Conservation (phyloP, 2,797 vertebrate species). For the Lithobates pipiens region DNA sequence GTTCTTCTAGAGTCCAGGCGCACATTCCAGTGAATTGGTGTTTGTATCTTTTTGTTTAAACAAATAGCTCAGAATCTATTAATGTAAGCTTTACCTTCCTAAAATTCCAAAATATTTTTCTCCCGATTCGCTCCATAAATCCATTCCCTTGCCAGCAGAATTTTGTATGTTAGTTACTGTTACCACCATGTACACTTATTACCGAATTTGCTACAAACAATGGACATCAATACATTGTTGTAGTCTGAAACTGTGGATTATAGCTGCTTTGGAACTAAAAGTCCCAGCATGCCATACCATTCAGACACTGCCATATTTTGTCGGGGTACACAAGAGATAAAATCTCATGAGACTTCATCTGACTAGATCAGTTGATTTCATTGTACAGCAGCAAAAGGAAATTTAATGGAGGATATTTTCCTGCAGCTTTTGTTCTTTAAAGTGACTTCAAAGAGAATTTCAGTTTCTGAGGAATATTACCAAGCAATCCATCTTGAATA, state of each 20-base stretch:
- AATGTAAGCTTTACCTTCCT: conserved; percentile 62
- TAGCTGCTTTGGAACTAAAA: background rate
- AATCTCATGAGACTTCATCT: background rate
- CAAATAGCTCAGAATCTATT: conserved; percentile 48
- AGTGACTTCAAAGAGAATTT: background rate
- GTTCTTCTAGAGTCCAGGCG: background rate
- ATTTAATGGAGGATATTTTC: background rate
- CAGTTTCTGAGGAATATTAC: background rate
- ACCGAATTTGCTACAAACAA: background rate
- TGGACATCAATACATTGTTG: background rate
- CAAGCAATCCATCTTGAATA: conserved; percentile 7
- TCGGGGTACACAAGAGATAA: background rate
- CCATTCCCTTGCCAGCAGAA: background rate
- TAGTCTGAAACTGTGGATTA: background rate
- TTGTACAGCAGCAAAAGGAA: background rate
- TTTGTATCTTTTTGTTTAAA: conserved; percentile 42
- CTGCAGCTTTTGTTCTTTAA: background rate
- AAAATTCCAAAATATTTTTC: conserved; percentile 61
- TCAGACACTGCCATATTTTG: background rate
- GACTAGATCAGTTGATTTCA: background rate
- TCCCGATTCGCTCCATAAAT: conserved; percentile 23
- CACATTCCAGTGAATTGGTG: background rate
- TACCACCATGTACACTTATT: conserved; percentile 28
- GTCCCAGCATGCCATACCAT: background rate
- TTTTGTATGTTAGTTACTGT: conserved; percentile 24